These are phyloP conservation scores for Ambastaia sidthimunki DNA, from an alignment of 2,797 vertebrate species.

Conservation along the genomic window DNA sequence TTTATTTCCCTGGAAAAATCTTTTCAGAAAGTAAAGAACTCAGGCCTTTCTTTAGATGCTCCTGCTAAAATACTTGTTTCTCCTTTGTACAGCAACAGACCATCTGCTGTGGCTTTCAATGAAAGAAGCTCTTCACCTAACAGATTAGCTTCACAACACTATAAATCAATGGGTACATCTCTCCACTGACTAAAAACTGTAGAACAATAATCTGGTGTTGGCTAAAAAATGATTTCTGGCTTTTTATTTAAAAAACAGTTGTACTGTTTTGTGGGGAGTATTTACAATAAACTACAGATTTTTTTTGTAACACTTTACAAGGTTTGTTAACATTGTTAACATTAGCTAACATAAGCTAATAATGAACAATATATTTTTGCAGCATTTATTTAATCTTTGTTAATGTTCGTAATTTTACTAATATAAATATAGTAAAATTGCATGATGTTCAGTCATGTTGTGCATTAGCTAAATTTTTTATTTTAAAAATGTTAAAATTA, in stretches of 20 bases:
- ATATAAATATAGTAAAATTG: not conserved
- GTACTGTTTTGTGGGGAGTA: not conserved
- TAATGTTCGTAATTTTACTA: not conserved
- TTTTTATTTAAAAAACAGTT: not conserved
- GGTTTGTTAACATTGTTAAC: not conserved
- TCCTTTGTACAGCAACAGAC: constrained; percentile 71
- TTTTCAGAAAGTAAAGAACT: constrained; percentile 70
- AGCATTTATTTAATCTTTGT: not conserved
- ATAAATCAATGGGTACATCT: constrained; percentile 75
- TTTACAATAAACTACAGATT: not conserved
- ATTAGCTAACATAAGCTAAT: not conserved
- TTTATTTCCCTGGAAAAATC: constrained; percentile 69
- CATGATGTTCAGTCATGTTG: not conserved
- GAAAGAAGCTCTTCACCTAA: constrained; percentile 72
- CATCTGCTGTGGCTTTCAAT: constrained; percentile 70
- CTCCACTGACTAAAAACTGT: constrained; percentile 54
- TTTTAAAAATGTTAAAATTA: no score
- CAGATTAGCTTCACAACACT: constrained; percentile 76
- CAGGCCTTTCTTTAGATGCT: constrained; percentile 44
- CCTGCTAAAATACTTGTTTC: constrained; percentile 63
- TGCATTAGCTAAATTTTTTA: not conserved
- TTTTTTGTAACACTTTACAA: constrained; percentile 38
- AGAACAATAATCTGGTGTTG: constrained; percentile 19
- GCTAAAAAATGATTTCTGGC: constrained; percentile 16
- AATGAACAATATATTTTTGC: not conserved